Percentiles rank a stretch among this genome's conserved stretches.
phyloP scores from a whole-genome alignment of 2,888 invertebrate species.

The Napeogenes sylphis region DNA sequence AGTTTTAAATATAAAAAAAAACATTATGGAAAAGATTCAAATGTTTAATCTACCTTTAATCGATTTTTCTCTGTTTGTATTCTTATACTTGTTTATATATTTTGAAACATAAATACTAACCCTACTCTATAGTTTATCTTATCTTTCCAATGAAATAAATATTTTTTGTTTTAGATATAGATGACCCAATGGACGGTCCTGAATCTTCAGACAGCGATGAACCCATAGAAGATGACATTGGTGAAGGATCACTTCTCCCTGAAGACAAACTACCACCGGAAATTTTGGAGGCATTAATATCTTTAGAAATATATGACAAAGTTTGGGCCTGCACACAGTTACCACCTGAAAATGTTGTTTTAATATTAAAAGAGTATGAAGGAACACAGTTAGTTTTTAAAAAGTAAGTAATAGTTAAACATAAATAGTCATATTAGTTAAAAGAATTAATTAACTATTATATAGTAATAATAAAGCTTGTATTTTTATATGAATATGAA shows the following conservation, averaged over 20 bases:
- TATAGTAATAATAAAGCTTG: no score
- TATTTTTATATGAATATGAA: no score
- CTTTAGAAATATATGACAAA: constrained; percentile 78
- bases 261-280: constrained; percentile 76
- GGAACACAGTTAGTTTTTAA: constrained; percentile 67
- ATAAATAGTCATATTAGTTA: no score
- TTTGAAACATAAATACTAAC: neutral
- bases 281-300: constrained; percentile 79
- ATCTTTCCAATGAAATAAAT: neutral
- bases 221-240: constrained; percentile 60
- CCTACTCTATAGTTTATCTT: neutral
- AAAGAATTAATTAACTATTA: no score
- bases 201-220: constrained; percentile 65
- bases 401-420: constrained; percentile 55
- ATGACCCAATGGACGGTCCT: constrained; percentile 48
- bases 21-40: no score
- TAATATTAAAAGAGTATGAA: constrained; percentile 73
- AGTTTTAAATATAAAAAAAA: no score
- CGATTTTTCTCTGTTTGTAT: no score
- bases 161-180: constrained; percentile 43
- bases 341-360: constrained; percentile 75
- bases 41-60: no score
- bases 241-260: constrained; percentile 52
- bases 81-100: no score
- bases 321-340: constrained; percentile 73